Base-by-base conservation (phyloP, 2,113 vertebrate species). In the Antidorcas marsupialis region DNA sequence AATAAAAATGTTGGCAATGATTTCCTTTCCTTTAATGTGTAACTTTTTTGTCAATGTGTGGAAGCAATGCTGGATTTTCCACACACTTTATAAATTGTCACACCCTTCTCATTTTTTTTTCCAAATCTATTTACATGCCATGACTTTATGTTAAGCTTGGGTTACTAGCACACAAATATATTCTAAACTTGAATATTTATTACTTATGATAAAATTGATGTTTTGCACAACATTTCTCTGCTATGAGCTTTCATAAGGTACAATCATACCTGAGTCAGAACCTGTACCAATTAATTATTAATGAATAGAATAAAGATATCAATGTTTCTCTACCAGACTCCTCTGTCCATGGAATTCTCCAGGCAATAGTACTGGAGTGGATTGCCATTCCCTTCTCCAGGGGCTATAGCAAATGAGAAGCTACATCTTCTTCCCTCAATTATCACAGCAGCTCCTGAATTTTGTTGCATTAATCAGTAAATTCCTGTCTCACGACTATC, bases 111-210 rank as follows among this genome's bases (percentile, higher is more conserved):
- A 95, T 95, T 98, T 93, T 94, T 71, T 90, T 97, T 98, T 91
- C 95, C 60, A 95, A 97, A 97, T 97, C 95, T 95, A 95, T 98
- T 97, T 97, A 95, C 87, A 93, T 95, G 97, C 83, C 57, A n/a
- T 36, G 71, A 53, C 52, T 97, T 97, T 91, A 95, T 95, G 95
- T 97, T 96, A 97, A 97, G 89, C 93, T 94, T 95, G 91, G 94
- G 94, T 96, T 97, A 95, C 93, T 97, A 97, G 95, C 96, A 97
- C 79, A 50, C 96, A 96, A 81, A 86, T 96, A 98, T 98, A 97
- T 97, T 97, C 93, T 89, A 64, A 93, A 97, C 86, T 95, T 98
- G 98, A 98, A 98, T 98, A 97, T 98, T 97, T 97, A 97, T 97
- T 96, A 96, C 97, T 96, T 74, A 78, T 91, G 94, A 97, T 97